Evolutionary conservation across 2,797 vertebrate genomes (phyloP).

Genomic region (Fratercula arctica): DNA sequence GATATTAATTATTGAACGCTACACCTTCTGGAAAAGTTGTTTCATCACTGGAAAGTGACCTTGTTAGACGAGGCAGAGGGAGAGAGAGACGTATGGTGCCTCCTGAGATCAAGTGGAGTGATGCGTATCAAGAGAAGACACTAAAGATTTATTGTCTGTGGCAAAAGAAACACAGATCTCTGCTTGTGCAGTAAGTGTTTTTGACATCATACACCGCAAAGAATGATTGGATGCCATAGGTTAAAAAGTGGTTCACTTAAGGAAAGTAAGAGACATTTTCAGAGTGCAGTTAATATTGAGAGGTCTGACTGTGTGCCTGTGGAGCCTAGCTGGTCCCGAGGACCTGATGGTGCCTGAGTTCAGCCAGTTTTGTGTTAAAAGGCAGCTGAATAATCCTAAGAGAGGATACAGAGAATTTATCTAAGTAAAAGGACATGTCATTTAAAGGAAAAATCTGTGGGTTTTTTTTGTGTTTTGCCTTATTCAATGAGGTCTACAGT

Average conservation of each 20-base stretch:
- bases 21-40: conserved; percentile 62
- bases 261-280: conserved; percentile 37
- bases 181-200: conserved; percentile 75
- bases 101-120: conserved; percentile 79
- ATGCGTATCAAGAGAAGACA: conserved; percentile 78
- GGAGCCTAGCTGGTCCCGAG: background rate
- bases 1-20: conserved; percentile 61
- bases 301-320: background rate
- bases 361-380: background rate
- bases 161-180: conserved; percentile 84
- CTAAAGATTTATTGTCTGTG: conserved; percentile 85
- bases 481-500: background rate
- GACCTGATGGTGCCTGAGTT: background rate
- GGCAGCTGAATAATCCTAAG: background rate
- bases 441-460: background rate
- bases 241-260: conserved; percentile 53
- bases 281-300: background rate
- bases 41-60: conserved; percentile 76
- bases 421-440: background rate
- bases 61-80: conserved; percentile 72
- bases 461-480: background rate
- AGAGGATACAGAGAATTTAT: background rate
- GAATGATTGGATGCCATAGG: conserved; percentile 61
- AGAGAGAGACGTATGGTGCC: conserved; percentile 63
- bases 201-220: conserved; percentile 73